phyloP scores from a whole-genome alignment of 1,140 invertebrate species.

The Microvelia longipes region DNA sequence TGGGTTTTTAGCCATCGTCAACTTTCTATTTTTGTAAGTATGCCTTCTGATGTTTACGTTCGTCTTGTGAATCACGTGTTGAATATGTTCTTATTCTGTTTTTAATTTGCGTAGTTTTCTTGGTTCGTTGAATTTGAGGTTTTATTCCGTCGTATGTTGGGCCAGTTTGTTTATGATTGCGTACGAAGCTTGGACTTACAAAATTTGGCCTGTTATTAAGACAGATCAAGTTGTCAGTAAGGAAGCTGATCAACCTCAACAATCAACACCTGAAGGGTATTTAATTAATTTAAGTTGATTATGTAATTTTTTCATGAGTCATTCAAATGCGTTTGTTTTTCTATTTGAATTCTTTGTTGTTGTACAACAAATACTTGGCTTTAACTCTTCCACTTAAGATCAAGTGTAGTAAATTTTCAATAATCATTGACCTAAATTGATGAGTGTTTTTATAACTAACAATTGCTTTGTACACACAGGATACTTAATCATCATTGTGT shows the following conservation, averaged over 20 bases:
- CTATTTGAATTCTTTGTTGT: too few relatives aligned
- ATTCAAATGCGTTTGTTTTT: too few relatives aligned
- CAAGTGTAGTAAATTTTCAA: too few relatives aligned
- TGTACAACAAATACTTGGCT: too few relatives aligned
- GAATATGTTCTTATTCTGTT: not conserved
- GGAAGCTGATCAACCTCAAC: not conserved
- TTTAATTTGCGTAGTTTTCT: not conserved
- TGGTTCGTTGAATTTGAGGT: not conserved
- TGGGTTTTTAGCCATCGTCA: not conserved
- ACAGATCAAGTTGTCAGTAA: not conserved
- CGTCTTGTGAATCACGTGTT: not conserved
- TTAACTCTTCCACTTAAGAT: too few relatives aligned
- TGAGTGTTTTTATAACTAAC: too few relatives aligned
- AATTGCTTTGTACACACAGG: too few relatives aligned
- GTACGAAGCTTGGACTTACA: not conserved
- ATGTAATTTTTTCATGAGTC: too few relatives aligned
- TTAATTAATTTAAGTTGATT: too few relatives aligned
- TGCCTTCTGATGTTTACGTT: too few relatives aligned
- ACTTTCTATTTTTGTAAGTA: not conserved
- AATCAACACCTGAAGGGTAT: not conserved
- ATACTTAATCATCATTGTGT: too few relatives aligned
- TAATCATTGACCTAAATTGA: too few relatives aligned
- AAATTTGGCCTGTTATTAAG: not conserved
- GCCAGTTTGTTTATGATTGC: not conserved
- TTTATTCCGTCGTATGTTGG: not conserved